Base-by-base conservation (phyloP, 1,140 invertebrate species). In the Drosophila aff. region DNA sequence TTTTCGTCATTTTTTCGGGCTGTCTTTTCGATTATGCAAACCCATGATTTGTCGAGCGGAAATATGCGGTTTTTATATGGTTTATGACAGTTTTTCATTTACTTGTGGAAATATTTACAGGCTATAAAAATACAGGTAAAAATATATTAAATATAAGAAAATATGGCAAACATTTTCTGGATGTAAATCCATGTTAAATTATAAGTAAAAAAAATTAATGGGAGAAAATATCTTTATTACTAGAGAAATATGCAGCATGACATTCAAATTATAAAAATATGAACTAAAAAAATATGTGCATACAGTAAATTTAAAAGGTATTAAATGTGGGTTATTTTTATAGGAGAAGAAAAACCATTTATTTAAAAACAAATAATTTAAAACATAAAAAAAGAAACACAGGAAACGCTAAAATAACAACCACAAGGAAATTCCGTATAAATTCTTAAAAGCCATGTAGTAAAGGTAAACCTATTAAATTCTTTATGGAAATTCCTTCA, bases 11-110 rank as follows among this genome's bases (percentile, higher is more conserved):
- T 18, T 52, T 52, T 38, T 52, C 15, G 4, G 16, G 15, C 57
- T 74, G 57, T 28, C 62, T 71, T 60, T 46, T 65, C 58, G 80
- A 82, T 74, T 79, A 75, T 79, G 75, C 69, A 64, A 72, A 57
- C 64, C 41, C 75, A 79, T 65, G 64, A 40, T 65, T 57, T 49
- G 38, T 41, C 8, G 18, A 49, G 43, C 50, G 11, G 21, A 69
- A 46, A 68, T 31, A 46, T 46, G 11, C 23, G 23, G 21, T 5
- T 18, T 60, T 41, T 44, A 38, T 55, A 15, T 2, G 1, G 6
- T 10, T 9, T n/a, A 11, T 52, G 18, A 50, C 60, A 57, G 43
- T 65, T 76, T 75, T 78, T 38, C 46, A 49, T 44, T 61, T 46
- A 31, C 28, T 44, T 38, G 57, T 40, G 62, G 7, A 31, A 44